Evolutionary conservation across 2,888 invertebrate species (phyloP).

Genomic region (Isoperla grammatica): DNA sequence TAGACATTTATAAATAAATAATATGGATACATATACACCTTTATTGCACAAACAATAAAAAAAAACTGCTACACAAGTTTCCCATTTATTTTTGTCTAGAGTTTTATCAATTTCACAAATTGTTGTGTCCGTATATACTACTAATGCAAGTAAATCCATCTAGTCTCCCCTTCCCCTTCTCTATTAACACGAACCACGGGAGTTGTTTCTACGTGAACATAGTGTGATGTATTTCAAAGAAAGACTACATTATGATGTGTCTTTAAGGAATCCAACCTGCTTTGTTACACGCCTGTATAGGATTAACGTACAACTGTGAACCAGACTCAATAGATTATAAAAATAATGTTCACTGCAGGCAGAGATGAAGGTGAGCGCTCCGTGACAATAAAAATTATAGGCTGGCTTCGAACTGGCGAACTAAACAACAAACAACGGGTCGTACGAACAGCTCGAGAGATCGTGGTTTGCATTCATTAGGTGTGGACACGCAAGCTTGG

Average conservation of each 20-base stretch:
- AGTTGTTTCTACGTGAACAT: too few species aligned
- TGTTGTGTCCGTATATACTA: too few species aligned
- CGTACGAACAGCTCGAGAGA: background rate
- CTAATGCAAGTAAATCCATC: too few species aligned
- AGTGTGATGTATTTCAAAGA: background rate
- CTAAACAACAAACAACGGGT: conserved; percentile 3
- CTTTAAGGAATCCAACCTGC: conserved; percentile 2
- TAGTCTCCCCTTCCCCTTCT: too few species aligned
- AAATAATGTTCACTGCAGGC: conserved; percentile 8
- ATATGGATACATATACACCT: too few species aligned
- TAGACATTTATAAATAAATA: too few species aligned
- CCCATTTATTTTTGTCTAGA: too few species aligned
- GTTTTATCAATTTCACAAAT: too few species aligned
- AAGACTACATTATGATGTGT: conserved; percentile 13
- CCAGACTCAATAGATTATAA: conserved; percentile 8
- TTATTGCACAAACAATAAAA: too few species aligned
- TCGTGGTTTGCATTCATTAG: conserved; percentile 16
- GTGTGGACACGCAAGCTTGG: conserved; percentile 8
- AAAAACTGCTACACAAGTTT: too few species aligned
- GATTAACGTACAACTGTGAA: conserved; percentile 6
- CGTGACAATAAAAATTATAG: conserved; percentile 31
- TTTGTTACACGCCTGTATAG: conserved; percentile 3
- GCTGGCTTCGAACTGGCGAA: conserved; percentile 26
- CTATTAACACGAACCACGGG: too few species aligned
- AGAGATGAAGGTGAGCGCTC: background rate